Conservation (phyloP, 1,140 invertebrate genomes). For the Solenopsis invicta region DNA sequence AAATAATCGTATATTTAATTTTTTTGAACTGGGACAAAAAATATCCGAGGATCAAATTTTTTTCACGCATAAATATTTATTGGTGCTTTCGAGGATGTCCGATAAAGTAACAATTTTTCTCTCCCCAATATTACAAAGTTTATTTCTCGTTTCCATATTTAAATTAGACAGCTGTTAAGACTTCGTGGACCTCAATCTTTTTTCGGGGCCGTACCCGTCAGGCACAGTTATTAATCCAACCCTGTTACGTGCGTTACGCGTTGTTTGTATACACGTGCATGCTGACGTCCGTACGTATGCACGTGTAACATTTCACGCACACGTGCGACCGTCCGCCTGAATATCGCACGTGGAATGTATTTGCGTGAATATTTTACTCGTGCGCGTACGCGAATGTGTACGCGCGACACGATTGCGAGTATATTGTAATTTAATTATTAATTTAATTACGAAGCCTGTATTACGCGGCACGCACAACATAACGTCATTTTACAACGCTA, state of each 20-base stretch:
- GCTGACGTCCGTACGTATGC: slow-evolving; percentile 15
- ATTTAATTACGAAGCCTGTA: slow-evolving; percentile 40
- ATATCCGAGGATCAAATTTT: not conserved
- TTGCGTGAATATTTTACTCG: slow-evolving; percentile 31
- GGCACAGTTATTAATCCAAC: slow-evolving; percentile 51
- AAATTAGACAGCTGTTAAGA: slow-evolving; percentile 20
- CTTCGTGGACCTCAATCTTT: slow-evolving; percentile 7
- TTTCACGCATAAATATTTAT: slow-evolving; percentile 16
- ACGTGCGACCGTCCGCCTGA: not conserved
- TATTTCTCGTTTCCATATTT: slow-evolving; percentile 33
- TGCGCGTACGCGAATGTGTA: not conserved
- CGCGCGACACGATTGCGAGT: not conserved
- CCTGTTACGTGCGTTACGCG: slow-evolving; percentile 55
- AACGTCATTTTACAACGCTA: slow-evolving; percentile 46
- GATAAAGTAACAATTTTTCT: slow-evolving; percentile 12
- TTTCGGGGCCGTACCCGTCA: not conserved
- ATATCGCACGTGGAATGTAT: not conserved
- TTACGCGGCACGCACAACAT: not conserved
- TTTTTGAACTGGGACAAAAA: not conserved
- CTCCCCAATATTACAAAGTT: not conserved
- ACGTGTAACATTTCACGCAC: slow-evolving; percentile 2
- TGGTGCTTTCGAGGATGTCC: not conserved
- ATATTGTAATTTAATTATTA: slow-evolving; percentile 56
- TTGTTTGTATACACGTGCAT: slow-evolving; percentile 28
- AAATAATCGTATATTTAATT: not conserved